Evolutionary conservation across 2,888 invertebrate genomes (phyloP).

Genomic region (Chrysodeixis includens): DNA sequence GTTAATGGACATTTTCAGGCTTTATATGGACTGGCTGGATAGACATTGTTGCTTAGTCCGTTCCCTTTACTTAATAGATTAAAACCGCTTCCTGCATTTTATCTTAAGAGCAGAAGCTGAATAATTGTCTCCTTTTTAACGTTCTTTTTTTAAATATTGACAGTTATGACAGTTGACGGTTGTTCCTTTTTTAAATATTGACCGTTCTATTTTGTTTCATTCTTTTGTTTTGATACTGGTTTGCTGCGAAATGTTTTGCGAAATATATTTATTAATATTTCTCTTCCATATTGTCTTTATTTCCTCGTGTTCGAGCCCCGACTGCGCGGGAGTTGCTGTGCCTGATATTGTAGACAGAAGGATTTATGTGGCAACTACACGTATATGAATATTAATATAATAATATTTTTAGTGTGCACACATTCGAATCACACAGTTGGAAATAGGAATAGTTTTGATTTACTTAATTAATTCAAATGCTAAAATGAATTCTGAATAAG

Average conservation of each 20-base stretch:
- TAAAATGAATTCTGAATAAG: neutral
- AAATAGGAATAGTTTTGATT: conserved; percentile 20
- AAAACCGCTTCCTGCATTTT: conserved; percentile 11
- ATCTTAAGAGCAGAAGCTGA: conserved; percentile 7
- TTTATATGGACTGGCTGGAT: conserved; percentile 8
- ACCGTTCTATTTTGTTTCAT: neutral
- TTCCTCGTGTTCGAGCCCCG: conserved; percentile 60
- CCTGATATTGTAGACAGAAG: conserved; percentile 65
- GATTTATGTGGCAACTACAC: conserved; percentile 66
- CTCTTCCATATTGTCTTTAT: conserved; percentile 60
- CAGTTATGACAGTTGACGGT: neutral
- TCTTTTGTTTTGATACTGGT: conserved; percentile 3
- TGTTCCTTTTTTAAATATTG: neutral
- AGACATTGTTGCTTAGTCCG: neutral
- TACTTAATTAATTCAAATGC: neutral
- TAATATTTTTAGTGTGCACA: conserved; percentile 55
- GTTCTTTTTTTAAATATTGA: neutral
- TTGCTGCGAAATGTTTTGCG: conserved; percentile 20
- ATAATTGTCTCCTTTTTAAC: neutral
- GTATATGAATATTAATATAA: conserved; percentile 67
- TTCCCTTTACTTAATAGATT: neutral
- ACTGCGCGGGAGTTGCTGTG: conserved; percentile 69
- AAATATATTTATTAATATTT: conserved; percentile 42
- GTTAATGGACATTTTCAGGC: neutral
- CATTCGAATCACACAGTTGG: conserved; percentile 35